These are phyloP conservation scores for Steinernema hermaphroditum DNA, from an alignment of 2,888 invertebrate species.

Conservation along the genomic window DNA sequence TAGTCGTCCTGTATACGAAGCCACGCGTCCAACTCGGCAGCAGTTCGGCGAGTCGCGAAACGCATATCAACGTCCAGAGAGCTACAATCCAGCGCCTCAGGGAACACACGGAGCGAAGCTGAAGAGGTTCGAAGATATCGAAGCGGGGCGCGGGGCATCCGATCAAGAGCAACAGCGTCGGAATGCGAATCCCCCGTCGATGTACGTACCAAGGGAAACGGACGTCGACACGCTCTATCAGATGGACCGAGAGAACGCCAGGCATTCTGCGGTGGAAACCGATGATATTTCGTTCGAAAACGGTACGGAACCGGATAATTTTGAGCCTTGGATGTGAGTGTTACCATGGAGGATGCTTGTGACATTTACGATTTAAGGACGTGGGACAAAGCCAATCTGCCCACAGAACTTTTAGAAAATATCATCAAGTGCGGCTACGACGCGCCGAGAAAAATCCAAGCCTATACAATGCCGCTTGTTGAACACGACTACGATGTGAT, in stretches of 20 bases:
- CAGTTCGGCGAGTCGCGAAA: no score
- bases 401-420: conserved; percentile 38
- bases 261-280: background rate
- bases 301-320: background rate
- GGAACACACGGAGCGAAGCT: no score
- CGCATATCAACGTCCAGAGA: no score
- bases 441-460: conserved; percentile 4
- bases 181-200: background rate
- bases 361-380: no score
- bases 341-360: background rate
- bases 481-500: background rate
- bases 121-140: no score
- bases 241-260: background rate
- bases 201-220: background rate
- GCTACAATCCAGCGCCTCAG: no score
- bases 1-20: no score
- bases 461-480: conserved; percentile 7
- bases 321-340: conserved; percentile 6
- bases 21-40: no score
- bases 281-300: conserved; percentile 26
- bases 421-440: background rate
- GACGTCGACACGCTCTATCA: background rate
- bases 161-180: no score
- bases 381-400: conserved; percentile 41
- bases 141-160: no score